Percentiles rank a stretch among this genome's conserved stretches.
phyloP scores from a whole-genome alignment of 2,113 vertebrate species.

The Myrmophylax atrothorax region DNA sequence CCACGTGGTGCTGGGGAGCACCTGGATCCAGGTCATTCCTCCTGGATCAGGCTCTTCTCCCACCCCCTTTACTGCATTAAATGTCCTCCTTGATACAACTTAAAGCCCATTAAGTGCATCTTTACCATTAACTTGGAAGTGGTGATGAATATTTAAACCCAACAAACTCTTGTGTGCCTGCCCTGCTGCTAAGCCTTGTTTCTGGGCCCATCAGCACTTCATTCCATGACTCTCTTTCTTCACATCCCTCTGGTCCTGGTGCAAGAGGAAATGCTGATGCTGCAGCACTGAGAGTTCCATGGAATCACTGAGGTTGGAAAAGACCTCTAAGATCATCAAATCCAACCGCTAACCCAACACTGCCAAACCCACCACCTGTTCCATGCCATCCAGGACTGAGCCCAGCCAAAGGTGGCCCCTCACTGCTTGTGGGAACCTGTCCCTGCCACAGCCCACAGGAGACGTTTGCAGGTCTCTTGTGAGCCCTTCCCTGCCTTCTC shows the following conservation, averaged over 20 bases:
- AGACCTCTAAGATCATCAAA: rapidly evolving
- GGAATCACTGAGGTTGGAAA: neutral
- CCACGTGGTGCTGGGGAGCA: rapidly evolving
- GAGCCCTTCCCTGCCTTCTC: neutral
- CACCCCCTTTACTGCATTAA: neutral
- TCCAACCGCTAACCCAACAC: neutral
- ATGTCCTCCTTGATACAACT: rapidly evolving
- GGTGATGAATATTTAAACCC: neutral
- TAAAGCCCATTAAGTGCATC: neutral
- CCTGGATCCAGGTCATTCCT: neutral
- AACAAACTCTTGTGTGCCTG: neutral
- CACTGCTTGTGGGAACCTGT: neutral
- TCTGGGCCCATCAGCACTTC: neutral
- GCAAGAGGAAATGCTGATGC: neutral
- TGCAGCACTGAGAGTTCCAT: rapidly evolving
- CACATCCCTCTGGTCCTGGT: neutral
- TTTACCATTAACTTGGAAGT: rapidly evolving
- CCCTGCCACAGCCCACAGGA: rapidly evolving
- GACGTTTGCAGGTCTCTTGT: neutral
- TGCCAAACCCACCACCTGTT: rapidly evolving
- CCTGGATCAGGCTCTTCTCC: neutral
- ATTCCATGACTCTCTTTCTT: rapidly evolving
- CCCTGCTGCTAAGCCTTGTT: rapidly evolving
- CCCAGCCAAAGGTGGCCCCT: neutral
- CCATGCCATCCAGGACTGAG: rapidly evolving